Base-by-base conservation (phyloP, 2,797 vertebrate genomes). In the Platalea minor region DNA sequence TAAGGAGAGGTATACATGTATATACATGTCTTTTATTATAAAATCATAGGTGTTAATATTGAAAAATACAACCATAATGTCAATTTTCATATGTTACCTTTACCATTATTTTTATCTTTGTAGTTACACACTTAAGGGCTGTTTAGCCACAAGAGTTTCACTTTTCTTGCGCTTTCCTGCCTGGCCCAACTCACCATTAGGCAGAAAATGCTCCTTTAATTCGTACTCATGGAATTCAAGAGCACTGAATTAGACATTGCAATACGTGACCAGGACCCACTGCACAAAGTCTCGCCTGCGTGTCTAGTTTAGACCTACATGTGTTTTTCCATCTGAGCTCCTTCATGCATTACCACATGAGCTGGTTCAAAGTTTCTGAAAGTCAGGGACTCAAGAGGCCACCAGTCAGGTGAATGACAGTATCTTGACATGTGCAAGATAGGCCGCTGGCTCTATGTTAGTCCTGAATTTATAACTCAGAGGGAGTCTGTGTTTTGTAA, bases 211-310 rank as follows among this genome's bases (percentile, higher is more conserved):
- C 28, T 69, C 43, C 11, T 53, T 56, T 31, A 43, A 45, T 78
- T 87, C 17, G 3, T 59, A 56, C 8, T 17, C 5, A 7, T 2
- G 20, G 28, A 63, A 35, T 87, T 74, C 31, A 63, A 10, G 43
- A 87, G 48, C 17, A 4, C 3, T 48, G 10, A 41, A 6, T 25
- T 50, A 41, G 35, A 61, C 33, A 15, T 33, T 53, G 31, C 8
- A 33, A 28, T 70, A 8, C 23, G 43, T 35, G 43, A 56, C 54
- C 24, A 46, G 51, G 74, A 67, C 51, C 4, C 20, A 7, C 35
- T 51, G 56, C 0, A 0, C 43, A 35, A 80, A 54, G 31, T 37
- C 46, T 37, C 1, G 1, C 26, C 56, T 65, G 15, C 3, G 0
- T 23, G 43, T 68, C 24, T 88, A 23, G 41, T 46, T 77, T 60